A percentile compares a stretch with the other conserved stretches of the same genome.
These are phyloP conservation scores for Isaurus tuberculatus DNA, from an alignment of 92 coral and sea anemone species.

Conservation along the genomic window DNA sequence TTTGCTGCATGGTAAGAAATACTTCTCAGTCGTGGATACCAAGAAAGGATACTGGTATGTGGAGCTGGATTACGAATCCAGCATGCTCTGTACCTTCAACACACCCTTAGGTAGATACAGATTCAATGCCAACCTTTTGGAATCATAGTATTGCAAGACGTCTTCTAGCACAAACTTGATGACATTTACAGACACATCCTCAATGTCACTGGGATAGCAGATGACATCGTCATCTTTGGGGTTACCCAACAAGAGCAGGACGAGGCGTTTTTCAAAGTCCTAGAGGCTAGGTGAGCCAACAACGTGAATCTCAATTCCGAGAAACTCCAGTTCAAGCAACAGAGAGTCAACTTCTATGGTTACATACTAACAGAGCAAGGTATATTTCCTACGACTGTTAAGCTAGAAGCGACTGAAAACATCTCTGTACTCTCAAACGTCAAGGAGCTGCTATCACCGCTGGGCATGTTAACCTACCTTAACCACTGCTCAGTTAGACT, in stretches of 20 bases:
- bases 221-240: slow-evolving; percentile 66
- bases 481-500: slow-evolving; percentile 60
- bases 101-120: slow-evolving; percentile 38
- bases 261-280: slow-evolving; percentile 57
- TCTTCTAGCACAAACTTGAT: slow-evolving; percentile 68
- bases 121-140: slow-evolving; percentile 72
- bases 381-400: slow-evolving; percentile 60
- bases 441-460: slow-evolving; percentile 51
- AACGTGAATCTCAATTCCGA: slow-evolving; percentile 69
- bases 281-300: slow-evolving; percentile 57
- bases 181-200: slow-evolving; percentile 62
- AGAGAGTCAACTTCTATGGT: slow-evolving; percentile 59
- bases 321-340: slow-evolving; percentile 71
- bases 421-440: slow-evolving; percentile 59
- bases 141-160: slow-evolving; percentile 45
- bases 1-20: too few species aligned
- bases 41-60: too few species aligned
- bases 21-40: too few species aligned
- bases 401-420: slow-evolving; percentile 59
- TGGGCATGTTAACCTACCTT: slow-evolving; percentile 62
- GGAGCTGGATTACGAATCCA: slow-evolving; percentile 60
- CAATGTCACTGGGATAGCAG: slow-evolving; percentile 30
- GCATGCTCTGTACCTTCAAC: slow-evolving; percentile 75
- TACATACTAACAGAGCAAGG: slow-evolving; percentile 58
- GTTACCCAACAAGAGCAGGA: slow-evolving; percentile 71